Evolutionary conservation across 2,113 vertebrate species (phyloP), one percentile per base, ranked within the genome.

Genomic region (Gambusia affinis): DNA sequence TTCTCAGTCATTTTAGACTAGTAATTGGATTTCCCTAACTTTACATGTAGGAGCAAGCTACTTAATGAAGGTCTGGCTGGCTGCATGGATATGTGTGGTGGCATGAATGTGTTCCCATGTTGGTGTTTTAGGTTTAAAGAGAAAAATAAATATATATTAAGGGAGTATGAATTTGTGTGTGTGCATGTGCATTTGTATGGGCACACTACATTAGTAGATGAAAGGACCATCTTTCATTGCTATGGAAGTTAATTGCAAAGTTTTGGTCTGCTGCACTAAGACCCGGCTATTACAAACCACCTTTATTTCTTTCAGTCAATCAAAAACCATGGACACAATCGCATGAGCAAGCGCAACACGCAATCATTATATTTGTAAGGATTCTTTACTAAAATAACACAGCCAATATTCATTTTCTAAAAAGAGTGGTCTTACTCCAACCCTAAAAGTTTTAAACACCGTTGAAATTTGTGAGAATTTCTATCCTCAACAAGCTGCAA

Each of bases 1-100:
- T 88, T 78, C 74, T 79, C 75, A 78, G 81, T 85, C 82, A 87
- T 89, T 84, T 69, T 82, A 65, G 60, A 85, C 73, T 75, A 75
- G 83, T 92, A 93, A 93, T 94, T 93, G 88, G 85, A 90, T 91
- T 90, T 87, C 78, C 80, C 82, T 72, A 83, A 90, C 81, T 90
- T 85, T 75, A 78, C 69, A 81, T 72, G 81, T 68, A 86, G 75
- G 76, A 91, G 67, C 83, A 84, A 92, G 90, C 87, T 87, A 73
- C 86, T 86, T 85, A 86, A 87, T 87, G 74, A 76, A 81, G 69
- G 74, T 61, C 64, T 76, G 75, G 37, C 24, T 72, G 37, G 61
- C 62, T 72, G 69, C 33, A 4, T 64, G 29, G 39, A 51, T 60
- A 64, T 69, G 70, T 75, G 67, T 10, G 47, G 51, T 44, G 57